Base-by-base conservation (phyloP, 1,140 invertebrate species). In the Wasmannia auropunctata region DNA sequence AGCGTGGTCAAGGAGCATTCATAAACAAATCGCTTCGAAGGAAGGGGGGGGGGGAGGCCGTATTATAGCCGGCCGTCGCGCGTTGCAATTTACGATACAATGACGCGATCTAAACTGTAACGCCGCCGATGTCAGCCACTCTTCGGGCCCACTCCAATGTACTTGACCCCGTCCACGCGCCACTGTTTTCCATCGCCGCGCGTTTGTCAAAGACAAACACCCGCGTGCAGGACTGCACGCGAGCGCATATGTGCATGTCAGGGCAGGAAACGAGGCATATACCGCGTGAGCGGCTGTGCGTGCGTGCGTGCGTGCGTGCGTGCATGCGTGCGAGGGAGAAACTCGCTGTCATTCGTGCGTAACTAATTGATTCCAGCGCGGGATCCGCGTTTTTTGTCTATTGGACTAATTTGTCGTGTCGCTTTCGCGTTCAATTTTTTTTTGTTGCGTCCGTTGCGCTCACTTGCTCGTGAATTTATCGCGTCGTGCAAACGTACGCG, bases 21-120 rank as follows among this genome's bases (percentile, higher is more conserved):
- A 90, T 89, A 87, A 90, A 90, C 80, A 87, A 89, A 90, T 90
- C 86, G 56, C 63, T 85, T 28, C 56, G 72, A 16, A 58, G 51
- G 16, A 74, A 8, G 8, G 51, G 43, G n/a, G n/a, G n/a, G n/a
- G n/a, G n/a, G n/a, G n/a, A n/a, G n/a, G 16, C 74, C 46, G 46
- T 7, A 7, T 3, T 8, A 28, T 34, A 8, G n/a, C 10, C n/a
- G n/a, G 28, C 19, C n/a, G 49, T 75, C 8, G 8, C 1, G 69
- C 88, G 62, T 81, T 49, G 46, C 63, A 85, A 90, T 90, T 89
- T 87, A 77, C 88, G 76, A 89, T 43, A 83, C 76, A 84, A 89
- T 84, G 77, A 54, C 40, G 54, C 11, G 88, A 40, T 86, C 65
- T 70, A 65, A 88, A 86, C 75, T 86, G 74, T 75, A 88, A 88